These are phyloP conservation scores for Heliothis virescens DNA, from an alignment of 1,140 invertebrate genomes.

Conservation along the genomic window DNA sequence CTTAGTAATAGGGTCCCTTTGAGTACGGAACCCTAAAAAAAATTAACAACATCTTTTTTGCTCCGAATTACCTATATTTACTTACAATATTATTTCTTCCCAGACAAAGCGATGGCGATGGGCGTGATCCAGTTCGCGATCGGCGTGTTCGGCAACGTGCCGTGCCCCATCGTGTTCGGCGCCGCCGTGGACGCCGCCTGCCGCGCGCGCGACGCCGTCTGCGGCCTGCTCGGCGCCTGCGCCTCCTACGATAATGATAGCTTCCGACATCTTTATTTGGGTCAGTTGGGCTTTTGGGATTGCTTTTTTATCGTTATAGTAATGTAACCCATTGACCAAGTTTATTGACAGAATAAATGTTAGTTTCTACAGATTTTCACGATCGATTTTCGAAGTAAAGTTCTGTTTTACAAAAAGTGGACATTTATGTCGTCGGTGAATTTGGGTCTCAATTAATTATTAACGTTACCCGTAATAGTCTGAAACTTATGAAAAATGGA, in stretches of 20 bases:
- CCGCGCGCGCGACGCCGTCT: constrained; percentile 94
- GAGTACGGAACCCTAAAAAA: too few relatives aligned
- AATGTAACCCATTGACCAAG: too few relatives aligned
- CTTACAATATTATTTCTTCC: not conserved
- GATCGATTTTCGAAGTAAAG: too few relatives aligned
- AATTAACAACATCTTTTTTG: too few relatives aligned
- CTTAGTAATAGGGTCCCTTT: too few relatives aligned
- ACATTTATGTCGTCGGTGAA: not conserved
- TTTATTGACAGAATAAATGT: too few relatives aligned
- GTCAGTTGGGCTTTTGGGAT: constrained; percentile 85
- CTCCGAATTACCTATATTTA: not conserved
- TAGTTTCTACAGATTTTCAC: too few relatives aligned
- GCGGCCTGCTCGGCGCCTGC: constrained; percentile 93
- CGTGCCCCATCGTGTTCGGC: constrained; percentile 97
- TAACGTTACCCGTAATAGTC: too few relatives aligned
- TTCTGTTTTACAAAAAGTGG: too few relatives aligned
- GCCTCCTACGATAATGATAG: constrained; percentile 94
- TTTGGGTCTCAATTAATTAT: too few relatives aligned
- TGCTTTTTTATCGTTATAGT: too few relatives aligned
- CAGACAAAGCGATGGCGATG: constrained; percentile 97
- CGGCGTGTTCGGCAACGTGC: constrained; percentile 96
- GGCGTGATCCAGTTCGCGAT: constrained; percentile 97
- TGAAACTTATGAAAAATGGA: too few relatives aligned
- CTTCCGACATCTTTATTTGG: constrained; percentile 94
- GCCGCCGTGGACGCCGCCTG: constrained; percentile 97